Evolutionary conservation across 2,113 vertebrate species (phyloP).

Genomic region (Alouatta palliata): DNA sequence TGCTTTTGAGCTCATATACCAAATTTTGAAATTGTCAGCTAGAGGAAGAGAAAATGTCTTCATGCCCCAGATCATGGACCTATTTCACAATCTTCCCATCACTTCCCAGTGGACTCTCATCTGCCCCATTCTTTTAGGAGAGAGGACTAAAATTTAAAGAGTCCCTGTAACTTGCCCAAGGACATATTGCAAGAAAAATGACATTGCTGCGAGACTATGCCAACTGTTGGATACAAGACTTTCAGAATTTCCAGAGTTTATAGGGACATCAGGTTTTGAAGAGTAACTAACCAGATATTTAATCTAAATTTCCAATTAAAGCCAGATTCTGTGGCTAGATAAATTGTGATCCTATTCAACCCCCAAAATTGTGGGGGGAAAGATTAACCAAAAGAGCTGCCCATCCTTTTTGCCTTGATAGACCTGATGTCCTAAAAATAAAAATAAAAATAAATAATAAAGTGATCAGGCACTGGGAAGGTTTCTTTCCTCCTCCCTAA

Average conservation of each 20-base stretch:
- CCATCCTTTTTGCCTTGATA: neutral
- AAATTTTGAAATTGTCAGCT: constrained; percentile 18
- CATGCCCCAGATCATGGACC: neutral
- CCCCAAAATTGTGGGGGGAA: neutral
- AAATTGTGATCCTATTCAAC: neutral
- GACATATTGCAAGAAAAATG: neutral
- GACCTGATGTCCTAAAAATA: neutral
- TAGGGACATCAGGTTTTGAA: neutral
- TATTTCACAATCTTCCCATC: neutral
- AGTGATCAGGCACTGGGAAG: neutral
- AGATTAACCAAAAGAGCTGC: neutral
- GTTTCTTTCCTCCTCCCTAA: neutral
- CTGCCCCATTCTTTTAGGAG: neutral
- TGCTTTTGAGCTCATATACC: neutral
- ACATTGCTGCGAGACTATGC: neutral
- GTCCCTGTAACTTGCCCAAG: neutral
- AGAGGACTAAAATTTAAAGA: neutral
- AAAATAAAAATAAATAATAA: neutral
- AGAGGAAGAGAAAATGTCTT: neutral
- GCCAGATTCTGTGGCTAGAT: neutral
- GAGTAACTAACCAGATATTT: neutral
- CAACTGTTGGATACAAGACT: neutral
- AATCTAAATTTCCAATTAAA: neutral
- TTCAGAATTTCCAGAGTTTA: constrained; percentile 37
- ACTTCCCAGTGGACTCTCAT: neutral